Evolutionary conservation across 1,140 invertebrate genomes (phyloP), one percentile per base, ranked within the genome.

Genomic region (Drosophila azteca): DNA sequence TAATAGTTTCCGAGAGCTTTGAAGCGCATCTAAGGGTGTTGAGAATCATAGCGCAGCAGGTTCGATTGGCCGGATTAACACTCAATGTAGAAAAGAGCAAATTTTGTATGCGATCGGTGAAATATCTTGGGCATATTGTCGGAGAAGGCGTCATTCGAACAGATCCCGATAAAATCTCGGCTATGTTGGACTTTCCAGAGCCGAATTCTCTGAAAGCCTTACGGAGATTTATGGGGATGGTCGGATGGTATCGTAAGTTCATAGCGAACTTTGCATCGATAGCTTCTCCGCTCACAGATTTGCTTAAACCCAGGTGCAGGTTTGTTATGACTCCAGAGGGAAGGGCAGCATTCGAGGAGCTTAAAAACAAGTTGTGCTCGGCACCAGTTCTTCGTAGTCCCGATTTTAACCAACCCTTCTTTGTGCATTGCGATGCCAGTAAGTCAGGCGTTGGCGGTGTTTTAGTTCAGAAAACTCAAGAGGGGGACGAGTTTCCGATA

Each of bases 91-190:
- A 24, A 2, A 60, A 60, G 20, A 60, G 46, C 20, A 43, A 60
- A n/a, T 60, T 60, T 15, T 60, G 57, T 17, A 41, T 49, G 20
- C 45, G 24, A 9, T 49, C 24, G 6, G 57, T 60, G 1, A 48
- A 35, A 11, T 50, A 60, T 41, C 39, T 52, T 8, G 22, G 50
- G 2, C 50, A 62, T n/a, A 52, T 62, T 4, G 26, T 62, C 15
- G 59, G 59, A 6, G 49, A 52, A 20, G 49, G 59, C 3, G 59
- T 50, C 9, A 17, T 62, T 22, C 35, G 49, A 1, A 62, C 59
- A 0, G 49, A 62, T 29, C 59, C 49, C 13, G 49, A 45, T 0
- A 52, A 62, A 13, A 52, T 62, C 11, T 51, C 49, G 2, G 59
- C 59, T 1, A 52, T 62, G n/a, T n/a, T 8, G 1, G 7, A 62